Evolutionary conservation across 2,113 vertebrate species (phyloP).

Genomic region (Poicephalus meyeri): DNA sequence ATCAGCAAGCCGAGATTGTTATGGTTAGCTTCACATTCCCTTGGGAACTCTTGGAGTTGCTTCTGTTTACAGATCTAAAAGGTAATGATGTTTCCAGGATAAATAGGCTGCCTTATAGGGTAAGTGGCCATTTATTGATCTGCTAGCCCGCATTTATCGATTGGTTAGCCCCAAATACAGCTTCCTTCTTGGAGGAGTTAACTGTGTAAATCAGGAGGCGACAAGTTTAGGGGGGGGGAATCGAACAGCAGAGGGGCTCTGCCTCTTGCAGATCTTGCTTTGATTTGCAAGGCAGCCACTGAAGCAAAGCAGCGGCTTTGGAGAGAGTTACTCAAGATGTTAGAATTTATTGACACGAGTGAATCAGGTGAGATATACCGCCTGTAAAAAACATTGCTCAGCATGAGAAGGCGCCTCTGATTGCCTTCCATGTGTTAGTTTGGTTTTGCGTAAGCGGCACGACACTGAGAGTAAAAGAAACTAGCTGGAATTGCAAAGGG

Average conservation of each 20-base stretch:
- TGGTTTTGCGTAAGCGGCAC: background rate
- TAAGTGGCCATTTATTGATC: constrained; percentile 84
- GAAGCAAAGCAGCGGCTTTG: background rate
- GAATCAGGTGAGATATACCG: background rate
- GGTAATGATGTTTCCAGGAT: constrained; percentile 84
- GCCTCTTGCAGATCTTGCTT: background rate
- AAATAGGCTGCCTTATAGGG: constrained; percentile 83
- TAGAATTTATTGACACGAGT: background rate
- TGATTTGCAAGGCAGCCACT: constrained; percentile 39
- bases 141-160: constrained; percentile 73
- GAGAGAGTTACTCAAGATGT: constrained; percentile 4
- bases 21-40: constrained; percentile 88
- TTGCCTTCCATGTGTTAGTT: background rate
- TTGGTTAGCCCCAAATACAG: constrained; percentile 73
- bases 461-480: background rate
- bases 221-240: background rate
- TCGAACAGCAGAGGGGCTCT: background rate
- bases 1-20: constrained; percentile 89
- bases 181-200: constrained; percentile 70
- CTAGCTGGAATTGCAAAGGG: constrained; percentile 1
- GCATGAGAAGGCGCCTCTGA: background rate
- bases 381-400: background rate
- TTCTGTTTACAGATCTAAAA: constrained; percentile 92
- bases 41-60: constrained; percentile 82
- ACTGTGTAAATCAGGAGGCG: constrained; percentile 78